phyloP scores from a whole-genome alignment of 1,140 invertebrate species.

The Phenacoccus solenopsis region DNA sequence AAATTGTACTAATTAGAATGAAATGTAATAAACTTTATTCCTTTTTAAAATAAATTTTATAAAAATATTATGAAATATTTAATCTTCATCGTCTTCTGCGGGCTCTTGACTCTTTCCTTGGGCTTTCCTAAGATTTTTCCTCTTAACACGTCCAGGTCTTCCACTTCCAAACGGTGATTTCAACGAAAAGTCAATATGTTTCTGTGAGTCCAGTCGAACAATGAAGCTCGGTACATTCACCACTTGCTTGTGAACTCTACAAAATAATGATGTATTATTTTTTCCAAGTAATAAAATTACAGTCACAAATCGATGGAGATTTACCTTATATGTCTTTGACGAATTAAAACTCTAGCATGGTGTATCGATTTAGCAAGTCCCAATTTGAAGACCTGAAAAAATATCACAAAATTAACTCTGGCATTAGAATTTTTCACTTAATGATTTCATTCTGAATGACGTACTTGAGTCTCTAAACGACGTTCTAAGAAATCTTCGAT shows the following conservation, averaged over 20 bases:
- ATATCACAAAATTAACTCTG: constrained; percentile 13
- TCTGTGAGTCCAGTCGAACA: constrained; percentile 95
- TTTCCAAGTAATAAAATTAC: background rate
- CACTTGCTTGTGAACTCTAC: constrained; percentile 95
- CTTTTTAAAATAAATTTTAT: background rate
- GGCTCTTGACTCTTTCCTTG: constrained; percentile 34
- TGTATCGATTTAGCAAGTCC: constrained; percentile 98
- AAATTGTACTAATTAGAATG: too few species aligned
- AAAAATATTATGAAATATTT: constrained; percentile 28
- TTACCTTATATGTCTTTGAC: constrained; percentile 97
- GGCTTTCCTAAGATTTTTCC: constrained; percentile 96
- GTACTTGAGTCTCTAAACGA: constrained; percentile 90
- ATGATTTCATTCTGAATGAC: too few species aligned
- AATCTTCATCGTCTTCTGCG: constrained; percentile 86
- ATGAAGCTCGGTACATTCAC: constrained; percentile 99
- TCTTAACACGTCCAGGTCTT: constrained; percentile 96
- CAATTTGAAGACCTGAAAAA: constrained; percentile 76
- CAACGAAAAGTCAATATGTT: constrained; percentile 99
- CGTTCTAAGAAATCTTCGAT: constrained; percentile 99
- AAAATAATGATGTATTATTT: constrained; percentile 29
- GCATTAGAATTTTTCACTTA: too few species aligned
- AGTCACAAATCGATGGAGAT: background rate
- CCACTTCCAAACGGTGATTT: constrained; percentile 98
- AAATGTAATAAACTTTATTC: background rate
- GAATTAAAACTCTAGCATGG: constrained; percentile 95